phyloP scores from a whole-genome alignment of 1,140 invertebrate genomes.

The Diploscapter pachys region DNA sequence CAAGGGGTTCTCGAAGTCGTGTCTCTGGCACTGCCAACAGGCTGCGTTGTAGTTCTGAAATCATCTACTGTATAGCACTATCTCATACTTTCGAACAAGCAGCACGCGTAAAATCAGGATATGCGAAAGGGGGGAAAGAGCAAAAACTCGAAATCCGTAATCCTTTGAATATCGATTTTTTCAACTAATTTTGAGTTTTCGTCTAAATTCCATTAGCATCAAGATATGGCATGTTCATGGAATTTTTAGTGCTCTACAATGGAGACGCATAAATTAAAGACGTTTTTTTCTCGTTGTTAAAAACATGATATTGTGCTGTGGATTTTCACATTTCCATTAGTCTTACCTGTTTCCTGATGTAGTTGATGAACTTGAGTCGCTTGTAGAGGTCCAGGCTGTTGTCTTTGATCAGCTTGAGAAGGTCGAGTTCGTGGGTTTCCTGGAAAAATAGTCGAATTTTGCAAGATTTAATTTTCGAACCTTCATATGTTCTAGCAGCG shows the following conservation, averaged over 20 bases:
- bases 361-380: slow-evolving; percentile 56
- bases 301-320: no score
- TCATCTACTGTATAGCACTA: slow-evolving; percentile 4
- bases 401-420: slow-evolving; percentile 47
- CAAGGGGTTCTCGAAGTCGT: slow-evolving; percentile 29
- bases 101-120: no score
- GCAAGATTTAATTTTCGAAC: not conserved
- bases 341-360: slow-evolving; percentile 42
- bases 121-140: no score
- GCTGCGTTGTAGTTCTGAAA: slow-evolving; percentile 36
- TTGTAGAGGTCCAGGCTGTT: slow-evolving; percentile 51
- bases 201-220: no score
- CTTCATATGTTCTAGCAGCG: slow-evolving; percentile 49
- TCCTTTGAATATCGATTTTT: no score
- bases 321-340: slow-evolving; percentile 19
- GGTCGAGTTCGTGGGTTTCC: slow-evolving; percentile 49
- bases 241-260: no score
- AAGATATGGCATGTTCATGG: no score
- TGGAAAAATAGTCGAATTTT: not conserved
- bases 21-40: slow-evolving; percentile 36
- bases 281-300: no score
- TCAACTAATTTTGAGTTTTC: no score
- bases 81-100: no score
- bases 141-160: no score
- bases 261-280: no score